Percentiles rank a stretch among this genome's conserved stretches.
phyloP scores from a whole-genome alignment of 2,113 vertebrate genomes.

The Pteruthius melanotis region DNA sequence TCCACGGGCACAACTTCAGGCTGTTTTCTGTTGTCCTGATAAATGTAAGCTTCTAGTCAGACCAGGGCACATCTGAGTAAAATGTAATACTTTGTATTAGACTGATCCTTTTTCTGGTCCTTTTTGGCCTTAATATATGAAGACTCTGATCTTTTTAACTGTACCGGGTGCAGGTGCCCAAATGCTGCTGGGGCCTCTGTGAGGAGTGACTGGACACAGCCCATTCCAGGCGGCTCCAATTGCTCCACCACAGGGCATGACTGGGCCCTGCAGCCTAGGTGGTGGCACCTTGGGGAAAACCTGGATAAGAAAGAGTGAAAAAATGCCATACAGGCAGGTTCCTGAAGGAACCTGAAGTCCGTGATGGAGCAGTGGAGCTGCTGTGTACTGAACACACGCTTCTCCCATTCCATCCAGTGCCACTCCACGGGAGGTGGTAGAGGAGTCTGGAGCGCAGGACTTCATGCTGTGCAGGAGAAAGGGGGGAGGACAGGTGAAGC shows the following conservation, averaged over 20 bases:
- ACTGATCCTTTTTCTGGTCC: background rate
- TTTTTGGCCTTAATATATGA: background rate
- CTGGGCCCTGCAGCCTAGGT: background rate
- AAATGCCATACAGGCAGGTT: background rate
- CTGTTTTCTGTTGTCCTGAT: background rate
- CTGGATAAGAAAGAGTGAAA: background rate
- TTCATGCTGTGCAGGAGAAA: background rate
- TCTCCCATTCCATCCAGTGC: accelerated
- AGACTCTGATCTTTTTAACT: background rate
- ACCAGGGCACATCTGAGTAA: background rate
- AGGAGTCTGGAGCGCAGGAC: background rate
- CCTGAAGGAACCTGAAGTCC: background rate
- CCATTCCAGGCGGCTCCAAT: accelerated
- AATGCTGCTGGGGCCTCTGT: background rate
- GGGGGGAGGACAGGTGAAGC: background rate
- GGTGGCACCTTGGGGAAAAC: accelerated
- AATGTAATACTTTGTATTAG: background rate
- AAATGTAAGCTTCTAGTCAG: background rate
- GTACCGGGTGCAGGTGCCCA: accelerated
- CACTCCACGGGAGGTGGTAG: accelerated
- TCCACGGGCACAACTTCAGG: background rate
- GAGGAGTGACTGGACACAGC: background rate
- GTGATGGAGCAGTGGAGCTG: background rate
- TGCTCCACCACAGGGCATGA: accelerated
- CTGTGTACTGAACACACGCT: accelerated